phyloP scores from a whole-genome alignment of 2,888 invertebrate genomes.

The Mellilla xanthometata region DNA sequence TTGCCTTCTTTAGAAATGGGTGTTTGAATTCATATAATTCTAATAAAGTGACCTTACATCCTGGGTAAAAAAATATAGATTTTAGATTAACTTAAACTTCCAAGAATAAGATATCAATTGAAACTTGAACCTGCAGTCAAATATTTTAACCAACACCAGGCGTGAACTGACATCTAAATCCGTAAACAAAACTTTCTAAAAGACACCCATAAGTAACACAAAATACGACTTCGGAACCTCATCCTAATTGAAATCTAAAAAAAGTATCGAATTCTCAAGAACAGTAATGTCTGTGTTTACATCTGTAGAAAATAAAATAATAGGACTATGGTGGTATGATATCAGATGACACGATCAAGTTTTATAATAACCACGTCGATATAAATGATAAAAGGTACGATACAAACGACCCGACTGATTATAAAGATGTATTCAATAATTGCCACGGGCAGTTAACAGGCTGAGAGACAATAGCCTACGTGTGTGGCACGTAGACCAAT shows the following conservation, averaged over 20 bases:
- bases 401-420: conserved; percentile 34
- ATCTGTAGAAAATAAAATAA: conserved; percentile 24
- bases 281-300: conserved; percentile 37
- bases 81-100: no score
- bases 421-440: conserved; percentile 62
- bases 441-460: conserved; percentile 39
- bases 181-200: conserved; percentile 39
- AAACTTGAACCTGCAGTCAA: no score
- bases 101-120: no score
- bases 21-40: no score
- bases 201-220: conserved; percentile 34
- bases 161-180: conserved; percentile 5
- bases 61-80: no score
- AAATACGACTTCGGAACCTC: conserved; percentile 29
- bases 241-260: conserved; percentile 26
- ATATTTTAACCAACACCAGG: conserved; percentile 2
- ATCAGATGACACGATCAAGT: conserved; percentile 24
- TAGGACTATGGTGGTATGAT: no score
- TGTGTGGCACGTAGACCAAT: conserved; percentile 63
- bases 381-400: conserved; percentile 16
- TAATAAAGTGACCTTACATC: no score
- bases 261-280: conserved; percentile 40
- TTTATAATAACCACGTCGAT: conserved; percentile 22
- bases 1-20: background rate
- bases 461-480: conserved; percentile 53